phyloP scores from a whole-genome alignment of 35 echinoderm and acorn worm genomes.

The Acanthaster planci region DNA sequence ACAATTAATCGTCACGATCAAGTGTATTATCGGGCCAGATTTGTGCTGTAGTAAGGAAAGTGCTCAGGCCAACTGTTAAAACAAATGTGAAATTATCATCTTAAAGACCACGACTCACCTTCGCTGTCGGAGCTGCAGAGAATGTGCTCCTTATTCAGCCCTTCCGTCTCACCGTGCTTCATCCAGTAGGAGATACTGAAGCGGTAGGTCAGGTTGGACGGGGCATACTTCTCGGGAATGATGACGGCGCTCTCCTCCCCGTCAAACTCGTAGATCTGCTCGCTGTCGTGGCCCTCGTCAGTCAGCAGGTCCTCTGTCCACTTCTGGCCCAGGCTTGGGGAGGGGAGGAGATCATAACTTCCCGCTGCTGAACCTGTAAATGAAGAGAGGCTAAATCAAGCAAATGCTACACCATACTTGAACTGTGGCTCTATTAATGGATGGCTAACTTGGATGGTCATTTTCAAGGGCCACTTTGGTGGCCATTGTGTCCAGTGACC shows the following conservation, averaged over 20 bases:
- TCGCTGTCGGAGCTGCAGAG: constrained; percentile 80
- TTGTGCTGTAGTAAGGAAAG: no score
- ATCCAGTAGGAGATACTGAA: constrained; percentile 94
- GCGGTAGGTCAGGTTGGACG: constrained; percentile 64
- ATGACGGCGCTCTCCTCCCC: constrained; percentile 65
- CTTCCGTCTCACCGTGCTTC: constrained; percentile 64
- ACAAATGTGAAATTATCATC: background rate
- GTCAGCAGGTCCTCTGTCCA: constrained; percentile 85
- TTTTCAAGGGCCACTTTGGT: no score
- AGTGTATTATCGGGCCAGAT: no score
- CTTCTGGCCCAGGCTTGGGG: constrained; percentile 68
- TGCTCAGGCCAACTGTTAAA: background rate
- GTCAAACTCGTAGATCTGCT: constrained; percentile 90
- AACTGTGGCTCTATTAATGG: background rate
- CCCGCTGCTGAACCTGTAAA: constrained; percentile 69
- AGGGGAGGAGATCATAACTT: constrained; percentile 79
- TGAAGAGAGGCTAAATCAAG: background rate
- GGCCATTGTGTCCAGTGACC: no score
- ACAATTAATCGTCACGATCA: no score
- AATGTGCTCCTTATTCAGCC: constrained; percentile 87
- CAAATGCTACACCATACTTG: background rate
- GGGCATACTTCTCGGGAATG: constrained; percentile 73
- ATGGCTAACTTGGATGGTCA: no score
- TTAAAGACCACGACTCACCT: constrained; percentile 57
- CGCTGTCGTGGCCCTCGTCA: constrained; percentile 90